Percentiles rank a stretch among this genome's conserved stretches.
Conservation (phyloP, 2,888 invertebrate species). For the Cryptosula pallasiana region DNA sequence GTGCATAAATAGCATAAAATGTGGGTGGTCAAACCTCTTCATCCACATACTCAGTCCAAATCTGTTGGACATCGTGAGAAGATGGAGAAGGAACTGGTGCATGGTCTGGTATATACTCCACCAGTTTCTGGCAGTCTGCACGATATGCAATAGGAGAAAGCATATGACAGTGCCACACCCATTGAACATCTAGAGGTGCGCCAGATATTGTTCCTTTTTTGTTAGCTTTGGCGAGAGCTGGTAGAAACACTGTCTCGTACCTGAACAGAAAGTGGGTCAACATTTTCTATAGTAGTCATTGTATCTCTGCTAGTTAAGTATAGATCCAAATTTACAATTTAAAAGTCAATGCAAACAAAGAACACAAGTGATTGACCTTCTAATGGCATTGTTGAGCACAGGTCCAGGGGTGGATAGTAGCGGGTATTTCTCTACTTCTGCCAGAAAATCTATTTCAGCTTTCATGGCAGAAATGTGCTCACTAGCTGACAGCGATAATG, state of each 20-base stretch:
- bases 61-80: conserved; percentile 35
- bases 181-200: conserved; percentile 56
- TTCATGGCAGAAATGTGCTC: background rate
- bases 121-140: conserved; percentile 39
- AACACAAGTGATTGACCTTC: too few relatives aligned
- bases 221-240: conserved; percentile 45
- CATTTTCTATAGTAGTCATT: background rate
- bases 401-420: conserved; percentile 32
- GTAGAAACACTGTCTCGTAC: conserved; percentile 50
- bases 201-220: conserved; percentile 33
- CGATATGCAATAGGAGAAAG: conserved; percentile 45
- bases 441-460: background rate
- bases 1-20: too few relatives aligned
- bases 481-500: background rate
- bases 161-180: conserved; percentile 56
- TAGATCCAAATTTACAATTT: too few relatives aligned
- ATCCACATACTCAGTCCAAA: conserved; percentile 24
- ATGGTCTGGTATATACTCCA: conserved; percentile 51
- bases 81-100: conserved; percentile 37
- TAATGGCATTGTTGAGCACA: conserved; percentile 52
- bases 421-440: background rate
- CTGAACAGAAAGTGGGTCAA: background rate
- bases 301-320: background rate
- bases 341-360: too few relatives aligned
- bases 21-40: too few relatives aligned